These are phyloP conservation scores for Ptychoptera contaminata DNA, from an alignment of 2,888 invertebrate species.

Conservation along the genomic window DNA sequence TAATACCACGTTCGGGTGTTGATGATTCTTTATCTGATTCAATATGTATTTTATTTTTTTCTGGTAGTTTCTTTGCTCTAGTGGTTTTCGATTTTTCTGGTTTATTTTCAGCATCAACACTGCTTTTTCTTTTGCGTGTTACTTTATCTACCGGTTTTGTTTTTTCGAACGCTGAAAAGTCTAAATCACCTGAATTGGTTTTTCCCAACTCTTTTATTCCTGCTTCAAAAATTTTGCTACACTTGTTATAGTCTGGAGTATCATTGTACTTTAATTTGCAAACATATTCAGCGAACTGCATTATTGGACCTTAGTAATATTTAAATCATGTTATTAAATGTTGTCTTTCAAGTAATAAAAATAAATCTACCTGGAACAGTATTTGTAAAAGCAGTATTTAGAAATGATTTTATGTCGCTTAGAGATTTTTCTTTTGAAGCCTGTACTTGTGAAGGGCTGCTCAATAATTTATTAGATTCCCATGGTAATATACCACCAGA, in stretches of 20 bases:
- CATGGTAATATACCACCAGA: constrained; percentile 69
- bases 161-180: constrained; percentile 30
- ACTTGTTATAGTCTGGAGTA: constrained; percentile 56
- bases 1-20: background rate
- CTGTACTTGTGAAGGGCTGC: constrained; percentile 45
- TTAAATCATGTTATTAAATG: constrained; percentile 8
- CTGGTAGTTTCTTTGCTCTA: background rate
- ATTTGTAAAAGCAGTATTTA: constrained; percentile 23
- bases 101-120: background rate
- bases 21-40: background rate
- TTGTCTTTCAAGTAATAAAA: constrained; percentile 7
- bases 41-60: constrained; percentile 1
- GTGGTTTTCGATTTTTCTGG: background rate
- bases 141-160: constrained; percentile 15
- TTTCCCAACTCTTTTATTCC: constrained; percentile 48
- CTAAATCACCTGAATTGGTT: constrained; percentile 39
- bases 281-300: constrained; percentile 51
- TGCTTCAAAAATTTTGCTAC: constrained; percentile 44
- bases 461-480: constrained; percentile 45
- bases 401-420: constrained; percentile 27
- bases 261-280: constrained; percentile 51
- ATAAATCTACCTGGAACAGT: constrained; percentile 29
- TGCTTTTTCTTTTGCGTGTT: constrained; percentile 17
- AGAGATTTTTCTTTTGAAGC: constrained; percentile 53
- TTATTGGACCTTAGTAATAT: constrained; percentile 38